Evolutionary conservation across 1,140 invertebrate species (phyloP).

Genomic region (Lasaia peninsularis): DNA sequence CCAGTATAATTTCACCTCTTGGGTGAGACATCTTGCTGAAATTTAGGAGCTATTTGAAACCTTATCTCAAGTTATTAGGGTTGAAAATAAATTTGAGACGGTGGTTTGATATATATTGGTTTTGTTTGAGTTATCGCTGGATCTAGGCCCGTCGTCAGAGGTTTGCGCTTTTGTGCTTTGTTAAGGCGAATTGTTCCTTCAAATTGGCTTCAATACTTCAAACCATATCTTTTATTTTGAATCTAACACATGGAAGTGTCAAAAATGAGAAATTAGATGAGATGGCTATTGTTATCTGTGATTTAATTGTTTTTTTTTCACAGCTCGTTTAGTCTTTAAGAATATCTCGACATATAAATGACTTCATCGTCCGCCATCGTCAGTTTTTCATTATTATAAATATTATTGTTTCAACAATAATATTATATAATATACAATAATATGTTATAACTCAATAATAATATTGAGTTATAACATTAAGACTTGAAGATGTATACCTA

Average conservation of each 20-base stretch:
- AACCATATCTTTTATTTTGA: slow-evolving; percentile 37
- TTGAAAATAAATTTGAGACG: background rate
- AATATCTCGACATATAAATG: no score
- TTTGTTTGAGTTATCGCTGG: slow-evolving; percentile 39
- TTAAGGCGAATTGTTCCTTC: slow-evolving; percentile 43
- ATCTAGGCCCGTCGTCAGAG: slow-evolving; percentile 47
- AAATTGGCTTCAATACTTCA: slow-evolving; percentile 51
- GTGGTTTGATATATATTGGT: slow-evolving; percentile 12
- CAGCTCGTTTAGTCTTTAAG: background rate
- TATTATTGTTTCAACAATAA: no score
- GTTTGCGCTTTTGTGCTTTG: slow-evolving; percentile 46
- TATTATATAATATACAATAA: no score
- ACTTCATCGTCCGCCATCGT: no score
- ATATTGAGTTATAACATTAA: no score
- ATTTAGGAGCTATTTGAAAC: slow-evolving; percentile 12
- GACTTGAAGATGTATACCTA: no score
- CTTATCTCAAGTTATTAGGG: slow-evolving; percentile 1
- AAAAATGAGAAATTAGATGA: slow-evolving; percentile 16
- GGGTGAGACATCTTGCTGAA: background rate
- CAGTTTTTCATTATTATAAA: no score
- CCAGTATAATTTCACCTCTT: slow-evolving; percentile 12
- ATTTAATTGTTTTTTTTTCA: background rate
- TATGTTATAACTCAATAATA: no score
- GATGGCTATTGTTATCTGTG: background rate
- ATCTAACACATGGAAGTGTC: slow-evolving; percentile 21